Evolutionary conservation across 2,888 invertebrate species (phyloP), one percentile per base, ranked within the genome.

Genomic region (Mimachlamys varia): DNA sequence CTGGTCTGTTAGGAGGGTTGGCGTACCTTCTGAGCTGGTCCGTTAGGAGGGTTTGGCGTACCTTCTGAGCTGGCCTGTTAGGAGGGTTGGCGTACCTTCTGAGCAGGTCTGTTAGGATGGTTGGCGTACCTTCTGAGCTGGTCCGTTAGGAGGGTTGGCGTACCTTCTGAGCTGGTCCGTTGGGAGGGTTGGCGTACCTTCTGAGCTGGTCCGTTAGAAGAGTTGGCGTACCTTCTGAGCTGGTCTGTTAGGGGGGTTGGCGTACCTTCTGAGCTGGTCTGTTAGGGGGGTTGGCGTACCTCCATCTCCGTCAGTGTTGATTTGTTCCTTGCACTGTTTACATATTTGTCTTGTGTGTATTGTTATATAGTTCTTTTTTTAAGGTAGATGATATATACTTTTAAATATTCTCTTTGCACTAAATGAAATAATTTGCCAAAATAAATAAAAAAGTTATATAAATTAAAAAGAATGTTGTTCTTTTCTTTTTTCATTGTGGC

Each of bases 341-440:
- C 62, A 62, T 62, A 62, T 12, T 15, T n/a, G n/a, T 76, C 27
- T 76, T 33, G 33, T 76, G 27, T 76, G 76, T 76, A 33, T 33
- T 76, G 76, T 76, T 76, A 76, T 76, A 76, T 76, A 76, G 27
- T 76, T 76, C 76, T 76, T 76, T 62, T 44, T 76, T 76, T 76
- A 76, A 76, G 76, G 27, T 76, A 76, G 76, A 76, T 76, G 27
- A 76, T 76, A 27, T 76, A 76, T 33, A 76, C 33, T 76, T 76
- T 76, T 76, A 76, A 33, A 76, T 76, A 76, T 76, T 27, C 76
- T 76, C 76, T 76, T 76, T 76, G 76, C 76, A 76, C 76, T 76
- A 13, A 76, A 15, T 76, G 76, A 76, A 76, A 76, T 76, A 76
- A 76, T 76, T 76, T 76, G 76, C 76, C 76, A 76, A 76, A 76